phyloP scores from a whole-genome alignment of 2,113 vertebrate species.

The Capreolus pygargus region DNA sequence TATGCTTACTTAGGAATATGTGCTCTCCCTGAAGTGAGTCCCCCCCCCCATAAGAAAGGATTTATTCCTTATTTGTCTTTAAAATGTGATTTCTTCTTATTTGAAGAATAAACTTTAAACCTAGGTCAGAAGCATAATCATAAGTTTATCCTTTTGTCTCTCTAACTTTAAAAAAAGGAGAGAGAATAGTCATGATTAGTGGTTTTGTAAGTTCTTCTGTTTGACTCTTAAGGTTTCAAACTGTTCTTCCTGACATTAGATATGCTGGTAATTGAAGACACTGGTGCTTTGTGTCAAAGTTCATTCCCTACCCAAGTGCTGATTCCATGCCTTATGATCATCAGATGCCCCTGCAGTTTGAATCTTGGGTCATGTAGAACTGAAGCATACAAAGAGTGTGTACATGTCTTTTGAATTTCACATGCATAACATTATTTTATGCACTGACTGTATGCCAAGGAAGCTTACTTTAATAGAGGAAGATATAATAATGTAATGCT shows the following conservation, averaged over 20 bases:
- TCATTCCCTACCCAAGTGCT: conserved; percentile 42
- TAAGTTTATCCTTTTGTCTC: conserved; percentile 63
- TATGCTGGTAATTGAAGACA: conserved; percentile 69
- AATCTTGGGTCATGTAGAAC: background rate
- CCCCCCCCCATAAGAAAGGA: background rate
- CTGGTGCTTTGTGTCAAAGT: conserved; percentile 67
- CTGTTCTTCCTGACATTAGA: conserved; percentile 53
- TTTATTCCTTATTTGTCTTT: background rate
- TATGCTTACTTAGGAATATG: background rate
- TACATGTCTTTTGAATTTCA: background rate
- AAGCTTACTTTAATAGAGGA: background rate
- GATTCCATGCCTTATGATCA: conserved; percentile 62
- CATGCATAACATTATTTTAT: background rate
- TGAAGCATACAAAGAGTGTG: background rate
- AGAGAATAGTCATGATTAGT: conserved; percentile 51
- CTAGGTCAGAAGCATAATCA: conserved; percentile 61
- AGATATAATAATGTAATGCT: background rate
- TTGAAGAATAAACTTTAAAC: conserved; percentile 37
- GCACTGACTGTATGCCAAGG: background rate
- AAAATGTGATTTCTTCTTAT: conserved; percentile 56
- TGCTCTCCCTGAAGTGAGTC: background rate
- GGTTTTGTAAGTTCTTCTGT: conserved; percentile 57
- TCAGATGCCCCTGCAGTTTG: conserved; percentile 66
- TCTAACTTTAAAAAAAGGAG: conserved; percentile 40
- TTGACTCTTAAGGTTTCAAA: conserved; percentile 66